Evolutionary conservation across 2,113 vertebrate genomes (phyloP).

Genomic region (Bucco capensis): DNA sequence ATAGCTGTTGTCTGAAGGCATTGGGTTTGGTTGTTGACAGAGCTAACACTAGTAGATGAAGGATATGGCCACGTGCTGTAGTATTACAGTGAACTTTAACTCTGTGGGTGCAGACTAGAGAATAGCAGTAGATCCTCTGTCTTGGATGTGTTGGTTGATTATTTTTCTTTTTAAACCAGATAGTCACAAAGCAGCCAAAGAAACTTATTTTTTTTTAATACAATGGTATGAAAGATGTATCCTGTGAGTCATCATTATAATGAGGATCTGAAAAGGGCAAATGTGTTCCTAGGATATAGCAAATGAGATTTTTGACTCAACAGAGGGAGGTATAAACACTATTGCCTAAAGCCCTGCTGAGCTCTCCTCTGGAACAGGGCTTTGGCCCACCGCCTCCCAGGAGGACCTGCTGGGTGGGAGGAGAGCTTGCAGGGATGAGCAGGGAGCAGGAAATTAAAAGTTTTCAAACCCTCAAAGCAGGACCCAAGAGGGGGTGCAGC

Average conservation of each 20-base stretch:
- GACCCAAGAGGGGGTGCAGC: neutral
- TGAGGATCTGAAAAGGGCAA: conserved; percentile 32
- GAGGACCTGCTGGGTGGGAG: fast-evolving
- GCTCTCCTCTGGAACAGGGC: neutral
- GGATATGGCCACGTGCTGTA: neutral
- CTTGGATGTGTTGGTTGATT: neutral
- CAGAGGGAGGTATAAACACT: neutral
- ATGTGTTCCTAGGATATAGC: neutral
- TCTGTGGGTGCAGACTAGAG: neutral
- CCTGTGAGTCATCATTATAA: conserved; percentile 14
- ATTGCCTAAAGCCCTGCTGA: neutral
- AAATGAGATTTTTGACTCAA: neutral
- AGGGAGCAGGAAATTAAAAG: neutral
- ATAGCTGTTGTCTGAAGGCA: neutral
- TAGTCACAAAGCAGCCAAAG: neutral
- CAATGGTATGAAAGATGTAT: neutral
- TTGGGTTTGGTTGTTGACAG: neutral
- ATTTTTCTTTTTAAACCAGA: neutral
- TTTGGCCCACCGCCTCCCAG: neutral
- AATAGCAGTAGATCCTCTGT: neutral
- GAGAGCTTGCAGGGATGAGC: neutral
- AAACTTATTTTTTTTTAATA: neutral
- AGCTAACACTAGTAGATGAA: neutral
- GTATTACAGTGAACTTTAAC: neutral
- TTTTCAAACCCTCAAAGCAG: neutral